phyloP scores from a whole-genome alignment of 2,113 vertebrate genomes.

The Tenebrosternarchus preto region DNA sequence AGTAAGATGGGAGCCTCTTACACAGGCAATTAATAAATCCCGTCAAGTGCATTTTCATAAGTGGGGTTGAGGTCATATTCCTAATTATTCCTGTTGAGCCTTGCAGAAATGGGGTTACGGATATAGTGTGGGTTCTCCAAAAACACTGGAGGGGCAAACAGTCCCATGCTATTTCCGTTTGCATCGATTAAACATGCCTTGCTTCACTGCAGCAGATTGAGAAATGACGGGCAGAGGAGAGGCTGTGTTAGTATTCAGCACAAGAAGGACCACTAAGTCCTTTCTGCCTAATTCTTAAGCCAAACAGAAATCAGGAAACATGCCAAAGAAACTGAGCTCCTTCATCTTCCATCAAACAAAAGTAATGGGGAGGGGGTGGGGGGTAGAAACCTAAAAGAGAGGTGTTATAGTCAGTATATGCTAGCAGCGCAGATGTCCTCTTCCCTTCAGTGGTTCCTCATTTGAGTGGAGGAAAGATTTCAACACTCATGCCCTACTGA shows the following conservation, averaged over 20 bases:
- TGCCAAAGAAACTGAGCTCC: slow-evolving; percentile 41
- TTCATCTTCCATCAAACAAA: slow-evolving; percentile 60
- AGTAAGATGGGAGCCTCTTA: background rate
- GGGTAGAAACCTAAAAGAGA: background rate
- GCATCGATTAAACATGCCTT: slow-evolving; percentile 11
- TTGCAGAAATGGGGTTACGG: slow-evolving; percentile 1
- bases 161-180: slow-evolving; percentile 13
- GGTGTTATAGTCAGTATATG: background rate
- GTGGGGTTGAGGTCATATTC: background rate
- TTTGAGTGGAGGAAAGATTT: background rate
- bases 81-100: slow-evolving; percentile 9
- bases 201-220: slow-evolving; percentile 27
- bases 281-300: slow-evolving; percentile 56
- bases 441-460: slow-evolving; percentile 4
- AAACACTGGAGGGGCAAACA: slow-evolving; percentile 3
- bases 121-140: slow-evolving; percentile 10
- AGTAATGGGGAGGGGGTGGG: slow-evolving; percentile 40
- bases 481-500: background rate
- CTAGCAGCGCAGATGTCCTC: background rate
- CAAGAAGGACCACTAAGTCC: slow-evolving; percentile 45
- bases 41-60: background rate
- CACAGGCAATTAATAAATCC: background rate
- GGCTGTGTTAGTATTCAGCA: slow-evolving; percentile 62
- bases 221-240: slow-evolving; percentile 26
- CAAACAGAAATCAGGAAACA: slow-evolving; percentile 60